Evolutionary conservation across 2,888 invertebrate genomes (phyloP).

Genomic region (Drosophila limbata): DNA sequence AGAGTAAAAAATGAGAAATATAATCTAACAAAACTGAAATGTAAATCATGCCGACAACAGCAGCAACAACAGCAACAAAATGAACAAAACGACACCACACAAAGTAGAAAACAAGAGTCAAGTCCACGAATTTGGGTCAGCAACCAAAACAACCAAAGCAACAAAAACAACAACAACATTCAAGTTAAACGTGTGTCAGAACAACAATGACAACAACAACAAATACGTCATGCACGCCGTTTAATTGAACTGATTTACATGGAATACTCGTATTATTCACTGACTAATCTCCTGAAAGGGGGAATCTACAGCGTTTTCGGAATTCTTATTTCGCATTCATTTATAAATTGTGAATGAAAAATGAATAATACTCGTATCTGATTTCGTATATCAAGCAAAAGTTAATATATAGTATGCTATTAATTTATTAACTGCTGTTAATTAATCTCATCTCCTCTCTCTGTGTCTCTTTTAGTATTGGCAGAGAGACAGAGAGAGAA

Average conservation of each 20-base stretch:
- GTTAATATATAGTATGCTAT: not conserved
- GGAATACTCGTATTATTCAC: constrained; percentile 32
- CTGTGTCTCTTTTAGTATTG: not conserved
- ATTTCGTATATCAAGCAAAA: constrained; percentile 1
- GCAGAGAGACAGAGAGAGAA: constrained; percentile 15
- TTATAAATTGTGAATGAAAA: constrained; percentile 11
- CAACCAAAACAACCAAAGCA: constrained; percentile 32
- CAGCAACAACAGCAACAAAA: constrained; percentile 18
- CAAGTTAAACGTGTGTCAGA: constrained; percentile 63
- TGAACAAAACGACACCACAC: constrained; percentile 38
- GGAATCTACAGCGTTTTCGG: constrained; percentile 17
- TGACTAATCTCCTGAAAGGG: constrained; percentile 56
- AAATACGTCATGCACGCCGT: constrained; percentile 57
- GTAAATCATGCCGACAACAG: constrained; percentile 54
- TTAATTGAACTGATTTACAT: constrained; percentile 69
- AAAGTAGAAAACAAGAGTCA: constrained; percentile 71
- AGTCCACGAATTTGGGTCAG: constrained; percentile 72
- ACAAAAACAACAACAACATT: constrained; percentile 39
- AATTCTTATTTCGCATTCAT: constrained; percentile 3
- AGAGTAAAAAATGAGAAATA: constrained; percentile 42
- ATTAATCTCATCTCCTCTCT: constrained; percentile 9
- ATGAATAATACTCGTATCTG: constrained; percentile 2
- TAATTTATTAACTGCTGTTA: constrained; percentile 4
- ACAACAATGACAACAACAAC: constrained; percentile 16
- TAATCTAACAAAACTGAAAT: constrained; percentile 51